Base-by-base conservation (phyloP, 2,113 vertebrate species). In the Anolis sagrei region DNA sequence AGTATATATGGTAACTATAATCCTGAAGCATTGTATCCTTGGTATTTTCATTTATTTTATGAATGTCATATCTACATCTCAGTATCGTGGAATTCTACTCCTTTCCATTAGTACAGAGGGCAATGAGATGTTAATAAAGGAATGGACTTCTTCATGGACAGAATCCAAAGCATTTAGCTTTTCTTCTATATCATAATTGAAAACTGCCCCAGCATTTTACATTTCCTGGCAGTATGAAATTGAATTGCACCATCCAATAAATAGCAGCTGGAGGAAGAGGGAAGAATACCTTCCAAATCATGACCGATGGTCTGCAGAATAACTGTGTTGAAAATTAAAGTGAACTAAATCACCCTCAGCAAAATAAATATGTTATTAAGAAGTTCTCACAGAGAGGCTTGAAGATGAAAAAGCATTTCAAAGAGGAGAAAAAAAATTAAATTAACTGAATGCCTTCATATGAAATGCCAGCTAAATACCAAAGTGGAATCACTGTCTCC, bases 251-350 rank as follows among this genome's bases (percentile, higher is more conserved):
- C 18, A 80, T 49, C 87, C 88, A 88, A 81, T 83, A 81, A 77
- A 89, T 76, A 93, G 81, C 69, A 84, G 44, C 85, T 79, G 80
- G 10, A 76, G 75, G 88, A 72, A 93, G 86, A 73, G 79, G 88
- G 6, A 76, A 76, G 75, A 87, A 86, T 69, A 85, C 88, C 77
- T 89, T 81, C 83, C 1, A 88, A 92, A 54, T 11, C 70, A 48
- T 74, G 79, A 76, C 81, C 58, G 86, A 27, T 18, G 36, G 85
- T 25, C 44, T 83, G 69, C 54, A 90, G 73, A n/a, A 81, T 82
- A 62, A 84, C 92, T 87, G 83, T 89, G 82, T 86, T 36, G 91
- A 79, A 88, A 92, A 88, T 91, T 87, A 78, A 95, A 90, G 88
- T 51, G 51, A 78, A 92, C 89, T 62, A 86, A 27, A 74, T 72